A percentile compares a stretch with the other conserved stretches of the same genome.
Conservation (phyloP, 1,140 invertebrate genomes). For the Drosophila prosaltans region DNA sequence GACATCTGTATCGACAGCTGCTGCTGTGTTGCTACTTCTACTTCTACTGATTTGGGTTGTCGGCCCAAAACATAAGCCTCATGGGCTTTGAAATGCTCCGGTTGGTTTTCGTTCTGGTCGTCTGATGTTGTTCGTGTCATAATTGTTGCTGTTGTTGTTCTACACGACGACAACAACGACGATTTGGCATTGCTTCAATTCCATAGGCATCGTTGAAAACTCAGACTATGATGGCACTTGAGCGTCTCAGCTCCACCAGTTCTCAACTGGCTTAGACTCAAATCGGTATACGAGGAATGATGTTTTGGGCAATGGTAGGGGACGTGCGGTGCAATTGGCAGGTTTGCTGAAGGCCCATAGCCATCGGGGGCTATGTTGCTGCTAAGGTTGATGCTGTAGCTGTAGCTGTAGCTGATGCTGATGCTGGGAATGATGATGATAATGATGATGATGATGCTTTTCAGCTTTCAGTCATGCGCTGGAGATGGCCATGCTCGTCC, state of each 20-base stretch:
- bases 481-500: constrained; percentile 27
- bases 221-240: constrained; percentile 72
- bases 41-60: constrained; percentile 69
- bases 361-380: constrained; percentile 10
- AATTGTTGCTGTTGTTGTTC: constrained; percentile 2
- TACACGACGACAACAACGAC: no score
- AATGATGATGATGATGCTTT: constrained; percentile 34
- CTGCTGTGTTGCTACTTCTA: constrained; percentile 41
- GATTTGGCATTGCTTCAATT: constrained; percentile 53
- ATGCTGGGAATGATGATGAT: constrained; percentile 10
- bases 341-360: constrained; percentile 24
- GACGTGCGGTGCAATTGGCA: not conserved
- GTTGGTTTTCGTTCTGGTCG: constrained; percentile 21
- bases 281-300: constrained; percentile 26
- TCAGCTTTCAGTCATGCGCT: constrained; percentile 68
- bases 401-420: constrained; percentile 4
- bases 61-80: constrained; percentile 64
- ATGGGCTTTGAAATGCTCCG: constrained; percentile 56
- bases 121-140: constrained; percentile 18
- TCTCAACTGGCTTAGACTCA: constrained; percentile 59
- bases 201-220: constrained; percentile 50
- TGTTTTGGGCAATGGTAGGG: not conserved
- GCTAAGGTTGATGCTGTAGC: constrained; percentile 19
- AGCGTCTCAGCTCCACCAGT: constrained; percentile 38
- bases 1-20: constrained; percentile 32